Percentiles rank a stretch among this genome's conserved stretches.
Conservation (phyloP, 2,113 vertebrate species). For the Sus scrofa region T2T-Sscrofa CM000827.6:60043501-60044000, state of each 20-base stretch:
- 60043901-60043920: neutral
- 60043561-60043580: slow-evolving; percentile 1
- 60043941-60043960: neutral
- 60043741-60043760: neutral
- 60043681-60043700: neutral
- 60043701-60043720: neutral
- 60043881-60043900: neutral
- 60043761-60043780: neutral
- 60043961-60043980: neutral
- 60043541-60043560: neutral
- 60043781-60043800: neutral
- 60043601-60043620: neutral
- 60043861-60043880: neutral
- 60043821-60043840: neutral
- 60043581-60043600: neutral
- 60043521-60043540: neutral
- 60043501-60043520: neutral
- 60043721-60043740: neutral
- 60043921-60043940: neutral
- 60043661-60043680: neutral
- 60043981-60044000: neutral
- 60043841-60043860: neutral
- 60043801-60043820: slow-evolving; percentile 12
- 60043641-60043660: neutral
- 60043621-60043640: neutral